Percentiles rank a stretch among this genome's conserved stretches.
These are phyloP conservation scores for Zaprionus lachaisei DNA, from an alignment of 1,140 invertebrate genomes.

Conservation along the genomic window DNA sequence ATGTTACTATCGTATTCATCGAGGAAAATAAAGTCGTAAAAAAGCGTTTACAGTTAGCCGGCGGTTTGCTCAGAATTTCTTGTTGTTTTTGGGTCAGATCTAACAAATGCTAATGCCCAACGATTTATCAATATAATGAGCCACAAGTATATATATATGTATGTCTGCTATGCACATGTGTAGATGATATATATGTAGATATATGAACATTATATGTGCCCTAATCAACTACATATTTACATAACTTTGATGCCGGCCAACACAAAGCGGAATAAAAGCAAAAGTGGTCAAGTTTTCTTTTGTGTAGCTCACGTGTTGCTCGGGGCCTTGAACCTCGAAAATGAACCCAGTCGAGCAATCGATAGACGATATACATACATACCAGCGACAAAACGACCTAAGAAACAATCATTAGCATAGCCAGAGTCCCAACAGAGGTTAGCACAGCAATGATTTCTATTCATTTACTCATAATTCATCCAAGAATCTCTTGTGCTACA, in stretches of 20 bases:
- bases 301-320: slow-evolving; percentile 46
- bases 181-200: background rate
- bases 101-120: slow-evolving; percentile 39
- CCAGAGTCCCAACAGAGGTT: slow-evolving; percentile 1
- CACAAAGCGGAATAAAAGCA: slow-evolving; percentile 34
- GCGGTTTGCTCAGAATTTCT: slow-evolving; percentile 1
- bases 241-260: slow-evolving; percentile 38
- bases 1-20: background rate
- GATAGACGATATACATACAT: slow-evolving; percentile 15
- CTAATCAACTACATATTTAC: slow-evolving; percentile 28
- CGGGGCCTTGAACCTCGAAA: slow-evolving; percentile 43
- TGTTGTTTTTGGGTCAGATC: slow-evolving; percentile 24
- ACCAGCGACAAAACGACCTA: slow-evolving; percentile 18
- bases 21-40: slow-evolving; percentile 3
- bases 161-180: background rate
- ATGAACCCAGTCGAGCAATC: slow-evolving; percentile 26
- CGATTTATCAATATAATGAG: slow-evolving; percentile 41
- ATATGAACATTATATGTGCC: background rate
- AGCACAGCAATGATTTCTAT: slow-evolving; percentile 28
- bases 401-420: slow-evolving; percentile 22
- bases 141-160: background rate
- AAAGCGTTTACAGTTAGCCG: slow-evolving; percentile 32
- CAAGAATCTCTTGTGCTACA: slow-evolving; percentile 5
- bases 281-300: slow-evolving; percentile 42
- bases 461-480: slow-evolving; percentile 24